Evolutionary conservation across 2,888 invertebrate species (phyloP).

Genomic region (Chloroclystis v-ata): DNA sequence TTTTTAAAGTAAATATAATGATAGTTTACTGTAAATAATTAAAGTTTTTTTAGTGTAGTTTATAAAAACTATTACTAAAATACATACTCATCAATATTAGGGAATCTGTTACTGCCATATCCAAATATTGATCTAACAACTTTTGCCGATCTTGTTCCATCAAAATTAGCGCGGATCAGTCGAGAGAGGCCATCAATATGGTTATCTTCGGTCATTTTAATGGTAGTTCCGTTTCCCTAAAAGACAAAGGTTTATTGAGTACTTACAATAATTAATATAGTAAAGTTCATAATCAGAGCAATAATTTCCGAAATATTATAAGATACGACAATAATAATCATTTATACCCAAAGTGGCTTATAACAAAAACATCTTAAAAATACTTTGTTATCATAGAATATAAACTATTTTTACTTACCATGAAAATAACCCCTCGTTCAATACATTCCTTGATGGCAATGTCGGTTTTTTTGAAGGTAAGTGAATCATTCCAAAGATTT

Average conservation of each 20-base stretch:
- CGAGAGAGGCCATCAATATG: slow-evolving; percentile 56
- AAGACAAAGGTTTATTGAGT: too few relatives aligned
- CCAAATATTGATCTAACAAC: slow-evolving; percentile 56
- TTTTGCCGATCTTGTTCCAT: slow-evolving; percentile 52
- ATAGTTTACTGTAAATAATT: too few relatives aligned
- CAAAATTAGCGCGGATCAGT: slow-evolving; percentile 60
- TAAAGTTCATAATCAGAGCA: too few relatives aligned
- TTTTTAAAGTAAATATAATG: too few relatives aligned
- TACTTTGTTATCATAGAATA: too few relatives aligned
- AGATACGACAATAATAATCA: too few relatives aligned
- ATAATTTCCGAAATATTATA: too few relatives aligned
- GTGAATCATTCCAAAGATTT: slow-evolving; percentile 39
- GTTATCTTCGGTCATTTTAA: slow-evolving; percentile 56
- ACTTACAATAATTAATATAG: not conserved
- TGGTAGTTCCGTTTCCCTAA: slow-evolving; percentile 55
- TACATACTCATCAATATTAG: slow-evolving; percentile 46
- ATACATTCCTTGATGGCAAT: slow-evolving; percentile 63
- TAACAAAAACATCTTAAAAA: too few relatives aligned
- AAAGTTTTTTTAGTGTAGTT: too few relatives aligned
- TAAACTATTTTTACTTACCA: too few relatives aligned
- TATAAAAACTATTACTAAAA: not conserved
- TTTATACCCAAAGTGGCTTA: too few relatives aligned
- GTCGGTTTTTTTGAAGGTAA: slow-evolving; percentile 54
- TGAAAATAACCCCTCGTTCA: slow-evolving; percentile 55
- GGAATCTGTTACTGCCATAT: slow-evolving; percentile 51